Conservation (phyloP, 2,113 vertebrate species). For the Aplodontia rufa region DNA sequence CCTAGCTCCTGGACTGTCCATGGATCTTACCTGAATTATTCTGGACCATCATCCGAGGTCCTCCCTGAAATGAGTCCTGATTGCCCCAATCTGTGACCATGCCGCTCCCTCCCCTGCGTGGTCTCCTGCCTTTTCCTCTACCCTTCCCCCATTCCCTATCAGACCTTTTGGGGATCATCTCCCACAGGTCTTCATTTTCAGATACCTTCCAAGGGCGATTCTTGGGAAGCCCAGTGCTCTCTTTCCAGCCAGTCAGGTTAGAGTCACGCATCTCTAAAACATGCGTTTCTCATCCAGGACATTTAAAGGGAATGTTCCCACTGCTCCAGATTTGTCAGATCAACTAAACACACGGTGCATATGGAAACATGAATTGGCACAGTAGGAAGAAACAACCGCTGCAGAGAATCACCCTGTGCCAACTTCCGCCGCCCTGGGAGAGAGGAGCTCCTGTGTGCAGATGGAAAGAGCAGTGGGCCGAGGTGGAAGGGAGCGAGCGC, state of each 20-base stretch:
- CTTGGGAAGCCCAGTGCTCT: not conserved
- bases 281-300: not conserved
- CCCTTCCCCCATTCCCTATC: not conserved
- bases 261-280: not conserved
- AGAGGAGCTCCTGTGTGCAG: slow-evolving; percentile 43
- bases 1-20: not conserved
- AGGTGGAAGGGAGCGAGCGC: not conserved
- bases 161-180: not conserved
- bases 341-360: not conserved
- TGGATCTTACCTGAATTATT: not conserved
- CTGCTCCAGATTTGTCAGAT: not conserved
- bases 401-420: not conserved
- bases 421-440: not conserved
- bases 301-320: not conserved
- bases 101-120: fast-evolving
- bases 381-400: not conserved
- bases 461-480: slow-evolving; percentile 62
- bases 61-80: not conserved
- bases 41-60: not conserved
- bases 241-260: not conserved
- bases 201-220: not conserved
- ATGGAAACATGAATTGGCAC: not conserved
- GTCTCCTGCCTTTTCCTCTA: not conserved
- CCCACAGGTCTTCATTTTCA: not conserved
- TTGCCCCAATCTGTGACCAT: not conserved